phyloP scores from a whole-genome alignment of 2,113 vertebrate species.

The Phalacrocorax carbo region DNA sequence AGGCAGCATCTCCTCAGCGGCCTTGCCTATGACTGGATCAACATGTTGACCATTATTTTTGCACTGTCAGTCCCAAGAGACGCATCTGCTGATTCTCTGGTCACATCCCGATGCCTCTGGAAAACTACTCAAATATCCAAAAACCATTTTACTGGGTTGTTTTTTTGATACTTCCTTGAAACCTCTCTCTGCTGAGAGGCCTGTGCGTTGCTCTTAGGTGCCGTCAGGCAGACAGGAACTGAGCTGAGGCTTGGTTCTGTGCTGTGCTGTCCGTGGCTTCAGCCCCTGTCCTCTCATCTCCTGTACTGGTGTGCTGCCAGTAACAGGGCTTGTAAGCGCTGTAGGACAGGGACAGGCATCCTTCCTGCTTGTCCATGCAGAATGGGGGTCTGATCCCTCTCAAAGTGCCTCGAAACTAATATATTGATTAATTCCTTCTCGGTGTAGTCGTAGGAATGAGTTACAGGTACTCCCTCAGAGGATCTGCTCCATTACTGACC shows the following conservation, averaged over 20 bases:
- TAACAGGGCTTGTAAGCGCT: background rate
- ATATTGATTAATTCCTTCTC: background rate
- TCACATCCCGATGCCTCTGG: background rate
- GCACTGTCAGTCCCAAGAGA: background rate
- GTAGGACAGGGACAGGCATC: background rate
- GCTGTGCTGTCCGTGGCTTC: background rate
- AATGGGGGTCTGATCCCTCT: background rate
- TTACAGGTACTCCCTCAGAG: background rate
- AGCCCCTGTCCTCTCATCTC: background rate
- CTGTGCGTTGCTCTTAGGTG: rapidly evolving
- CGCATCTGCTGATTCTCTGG: background rate
- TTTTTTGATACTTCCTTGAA: background rate
- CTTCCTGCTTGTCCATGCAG: background rate
- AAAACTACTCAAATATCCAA: background rate
- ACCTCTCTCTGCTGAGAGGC: background rate
- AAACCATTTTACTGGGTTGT: background rate
- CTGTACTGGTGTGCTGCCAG: background rate
- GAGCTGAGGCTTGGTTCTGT: background rate
- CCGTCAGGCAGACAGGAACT: background rate
- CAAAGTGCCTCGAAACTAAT: background rate
- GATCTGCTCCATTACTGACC: background rate
- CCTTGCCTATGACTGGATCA: background rate
- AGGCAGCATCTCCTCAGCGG: background rate
- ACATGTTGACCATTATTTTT: background rate
- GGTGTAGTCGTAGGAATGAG: background rate